Evolutionary conservation across 2,797 vertebrate species (phyloP), one percentile per base, ranked within the genome.

Genomic region (Nannoperca australis): DNA sequence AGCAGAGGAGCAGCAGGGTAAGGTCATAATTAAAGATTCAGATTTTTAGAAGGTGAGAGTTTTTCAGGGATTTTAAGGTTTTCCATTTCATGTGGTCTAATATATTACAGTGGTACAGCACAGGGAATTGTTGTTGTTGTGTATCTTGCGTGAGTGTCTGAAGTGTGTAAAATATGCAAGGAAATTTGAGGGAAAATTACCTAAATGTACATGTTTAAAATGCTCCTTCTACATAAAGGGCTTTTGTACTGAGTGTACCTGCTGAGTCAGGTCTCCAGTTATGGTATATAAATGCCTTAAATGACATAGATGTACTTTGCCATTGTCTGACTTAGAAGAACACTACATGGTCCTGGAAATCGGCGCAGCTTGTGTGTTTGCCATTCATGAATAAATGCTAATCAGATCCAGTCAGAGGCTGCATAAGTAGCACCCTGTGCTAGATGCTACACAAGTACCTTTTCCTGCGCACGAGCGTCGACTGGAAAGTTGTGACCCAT

Each of bases 361-460:
- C 2, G 14, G 42, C 51, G 3, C 47, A 4, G 59, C 34, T 0
- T 0, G 0, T 47, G 70, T 10, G 0, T 32, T 67, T 47, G 65
- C 62, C 27, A 51, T 62, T 59, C 27, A 36, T 0, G 40, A 71
- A 54, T 65, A 75, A 83, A 73, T 73, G 69, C 24, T 2, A 56
- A 70, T 86, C 36, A 24, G 13, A 55, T 47, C 51, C 34, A 64
- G 49, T 50, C 22, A 2, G 22, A 24, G 24, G 50, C 61, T 32
- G 47, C 32, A 42, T 40, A 20, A 63, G 42, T 18, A 42, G 40
- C 0, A 3, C 36, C 12, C 54, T 30, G 42, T 49, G 18, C 14
- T 30, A 9, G 20, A 54, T 20, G 49, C 42, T 0, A 7, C 24
- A 50, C 7, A 3, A 56, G 36, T 18, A 15, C 18, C 15, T 64